Percentiles rank a stretch among this genome's conserved stretches.
These are phyloP conservation scores for Neodiprion fabricii DNA, from an alignment of 1,140 invertebrate genomes.

Conservation along the genomic window DNA sequence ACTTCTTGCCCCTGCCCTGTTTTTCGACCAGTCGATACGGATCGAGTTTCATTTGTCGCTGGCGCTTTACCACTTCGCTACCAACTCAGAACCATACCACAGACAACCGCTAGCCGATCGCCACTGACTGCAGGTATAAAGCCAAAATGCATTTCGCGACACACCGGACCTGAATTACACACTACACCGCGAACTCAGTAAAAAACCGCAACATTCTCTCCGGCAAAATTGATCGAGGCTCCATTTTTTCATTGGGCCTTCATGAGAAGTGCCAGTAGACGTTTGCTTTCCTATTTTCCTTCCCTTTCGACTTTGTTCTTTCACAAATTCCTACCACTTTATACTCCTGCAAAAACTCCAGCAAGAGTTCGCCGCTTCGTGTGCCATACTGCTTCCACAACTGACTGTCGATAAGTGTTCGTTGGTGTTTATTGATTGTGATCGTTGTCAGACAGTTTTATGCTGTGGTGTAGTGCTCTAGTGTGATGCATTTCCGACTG, in stretches of 20 bases:
- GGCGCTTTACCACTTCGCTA: conserved; percentile 37
- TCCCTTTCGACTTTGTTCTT: no score
- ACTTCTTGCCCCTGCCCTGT: conserved; percentile 35
- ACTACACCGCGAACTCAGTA: conserved; percentile 32
- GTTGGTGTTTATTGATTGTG: neutral
- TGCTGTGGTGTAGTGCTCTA: neutral
- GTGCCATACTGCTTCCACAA: no score
- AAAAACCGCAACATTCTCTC: conserved; percentile 9
- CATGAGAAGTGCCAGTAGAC: no score
- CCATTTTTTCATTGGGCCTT: neutral
- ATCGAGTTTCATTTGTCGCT: conserved; percentile 55
- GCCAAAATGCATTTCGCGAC: neutral
- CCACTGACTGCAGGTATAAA: conserved; percentile 9
- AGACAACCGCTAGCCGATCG: conserved; percentile 25
- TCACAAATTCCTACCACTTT: no score
- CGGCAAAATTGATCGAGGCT: conserved; percentile 31
- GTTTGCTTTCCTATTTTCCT: no score
- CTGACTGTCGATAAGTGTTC: neutral
- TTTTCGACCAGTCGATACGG: conserved; percentile 55
- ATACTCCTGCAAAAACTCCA: no score
- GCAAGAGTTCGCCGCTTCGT: no score
- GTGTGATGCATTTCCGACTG: neutral
- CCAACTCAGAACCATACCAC: conserved; percentile 26
- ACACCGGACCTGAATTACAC: conserved; percentile 7
- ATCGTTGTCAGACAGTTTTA: neutral